phyloP scores from a whole-genome alignment of 92 coral and sea anemone species.

The Umimayanthus chanpuru region DNA sequence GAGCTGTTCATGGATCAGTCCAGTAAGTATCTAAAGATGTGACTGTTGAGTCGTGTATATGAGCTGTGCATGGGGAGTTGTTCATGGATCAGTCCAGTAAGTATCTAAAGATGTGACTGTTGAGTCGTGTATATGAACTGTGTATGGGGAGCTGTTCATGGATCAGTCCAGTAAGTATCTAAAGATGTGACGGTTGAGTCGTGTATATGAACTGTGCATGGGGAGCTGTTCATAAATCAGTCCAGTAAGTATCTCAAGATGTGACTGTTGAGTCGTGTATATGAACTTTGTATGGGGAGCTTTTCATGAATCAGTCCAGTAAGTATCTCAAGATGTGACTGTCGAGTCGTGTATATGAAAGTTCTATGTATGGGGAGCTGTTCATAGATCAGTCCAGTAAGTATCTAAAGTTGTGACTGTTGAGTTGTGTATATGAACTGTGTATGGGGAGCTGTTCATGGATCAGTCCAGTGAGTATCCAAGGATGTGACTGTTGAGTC shows the following conservation, averaged over 20 bases:
- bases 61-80: slow-evolving; percentile 52
- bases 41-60: background rate
- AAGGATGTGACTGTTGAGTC: too few species aligned
- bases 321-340: too few species aligned
- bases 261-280: too few species aligned
- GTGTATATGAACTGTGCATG: background rate
- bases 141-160: slow-evolving; percentile 60
- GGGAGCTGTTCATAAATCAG: slow-evolving; percentile 49
- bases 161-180: slow-evolving; percentile 46
- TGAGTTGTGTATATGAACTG: background rate
- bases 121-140: background rate
- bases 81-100: too few species aligned
- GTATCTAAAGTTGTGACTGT: background rate
- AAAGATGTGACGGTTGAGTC: background rate
- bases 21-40: too few species aligned
- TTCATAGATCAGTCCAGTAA: slow-evolving; percentile 55
- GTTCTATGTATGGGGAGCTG: slow-evolving; percentile 58
- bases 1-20: too few species aligned
- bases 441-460: slow-evolving; percentile 42
- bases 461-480: slow-evolving; percentile 37
- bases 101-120: background rate
- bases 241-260: background rate
- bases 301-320: too few species aligned
- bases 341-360: background rate
- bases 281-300: slow-evolving; percentile 50